These are phyloP conservation scores for Calephelis perditalis DNA, from an alignment of 2,888 invertebrate species.

Conservation along the genomic window DNA sequence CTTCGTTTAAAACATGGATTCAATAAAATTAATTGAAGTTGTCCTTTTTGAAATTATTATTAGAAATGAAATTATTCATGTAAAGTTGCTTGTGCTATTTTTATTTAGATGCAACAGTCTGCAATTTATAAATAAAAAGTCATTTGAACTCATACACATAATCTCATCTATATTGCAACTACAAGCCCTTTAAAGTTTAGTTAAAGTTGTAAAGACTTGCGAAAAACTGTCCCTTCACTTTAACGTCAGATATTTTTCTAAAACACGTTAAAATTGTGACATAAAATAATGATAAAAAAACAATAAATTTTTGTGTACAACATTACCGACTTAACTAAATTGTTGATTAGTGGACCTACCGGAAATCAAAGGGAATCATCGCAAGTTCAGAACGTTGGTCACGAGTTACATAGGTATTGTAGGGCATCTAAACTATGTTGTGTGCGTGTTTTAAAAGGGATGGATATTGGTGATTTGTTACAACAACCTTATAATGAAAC, in stretches of 20 bases:
- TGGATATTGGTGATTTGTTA: constrained; percentile 34
- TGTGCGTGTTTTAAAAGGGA: constrained; percentile 34
- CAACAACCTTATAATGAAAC: background rate
- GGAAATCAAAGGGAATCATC: constrained; percentile 98
- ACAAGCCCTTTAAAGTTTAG: too few relatives aligned
- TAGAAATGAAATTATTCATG: too few relatives aligned
- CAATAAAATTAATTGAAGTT: too few relatives aligned
- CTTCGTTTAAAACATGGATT: too few relatives aligned
- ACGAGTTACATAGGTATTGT: constrained; percentile 98
- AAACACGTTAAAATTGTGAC: background rate
- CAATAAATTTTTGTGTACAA: constrained; percentile 11
- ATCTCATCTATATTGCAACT: too few relatives aligned
- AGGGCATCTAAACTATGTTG: constrained; percentile 36
- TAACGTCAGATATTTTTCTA: background rate
- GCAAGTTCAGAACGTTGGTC: constrained; percentile 99
- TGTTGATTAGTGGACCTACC: constrained; percentile 93
- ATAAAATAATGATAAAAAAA: background rate
- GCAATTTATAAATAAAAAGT: too few relatives aligned
- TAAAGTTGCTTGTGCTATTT: too few relatives aligned
- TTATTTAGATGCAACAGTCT: too few relatives aligned
- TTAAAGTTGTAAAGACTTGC: too few relatives aligned
- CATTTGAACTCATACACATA: too few relatives aligned
- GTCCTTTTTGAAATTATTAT: too few relatives aligned
- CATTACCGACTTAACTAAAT: constrained; percentile 25
- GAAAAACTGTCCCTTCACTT: background rate